A percentile compares a stretch with the other conserved stretches of the same genome.
Evolutionary conservation across 2,888 invertebrate species (phyloP).

Genomic region (Leptinotarsa tumamoca): DNA sequence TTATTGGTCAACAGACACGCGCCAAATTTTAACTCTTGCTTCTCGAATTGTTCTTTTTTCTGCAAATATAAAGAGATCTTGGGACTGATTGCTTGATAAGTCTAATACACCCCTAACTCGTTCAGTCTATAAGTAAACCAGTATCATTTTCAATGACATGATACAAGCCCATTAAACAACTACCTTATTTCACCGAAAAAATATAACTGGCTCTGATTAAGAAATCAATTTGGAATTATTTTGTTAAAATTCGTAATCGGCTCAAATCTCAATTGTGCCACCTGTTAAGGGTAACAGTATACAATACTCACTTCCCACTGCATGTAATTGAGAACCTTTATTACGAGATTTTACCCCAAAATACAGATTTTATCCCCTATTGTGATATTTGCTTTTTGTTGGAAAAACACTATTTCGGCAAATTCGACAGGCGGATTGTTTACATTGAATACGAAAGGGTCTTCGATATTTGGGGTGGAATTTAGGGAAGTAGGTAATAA

Average conservation of each 20-base stretch:
- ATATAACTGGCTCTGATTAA: background rate
- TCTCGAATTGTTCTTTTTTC: too few species aligned
- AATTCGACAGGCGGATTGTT: slow-evolving; percentile 64
- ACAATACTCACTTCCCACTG: slow-evolving; percentile 40
- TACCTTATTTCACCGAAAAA: too few species aligned
- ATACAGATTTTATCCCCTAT: slow-evolving; percentile 57
- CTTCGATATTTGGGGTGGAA: slow-evolving; percentile 51
- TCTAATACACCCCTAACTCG: too few species aligned
- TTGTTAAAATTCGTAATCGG: background rate
- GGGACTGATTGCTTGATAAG: too few species aligned
- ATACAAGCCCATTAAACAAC: too few species aligned
- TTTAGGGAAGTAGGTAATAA: slow-evolving; percentile 51
- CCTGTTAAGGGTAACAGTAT: slow-evolving; percentile 38
- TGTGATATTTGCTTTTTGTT: slow-evolving; percentile 61
- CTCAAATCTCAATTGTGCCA: slow-evolving; percentile 32
- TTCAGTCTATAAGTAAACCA: too few species aligned
- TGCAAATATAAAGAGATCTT: too few species aligned
- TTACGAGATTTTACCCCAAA: slow-evolving; percentile 62
- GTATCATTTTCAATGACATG: too few species aligned
- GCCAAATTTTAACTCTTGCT: too few species aligned
- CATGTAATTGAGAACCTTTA: slow-evolving; percentile 63
- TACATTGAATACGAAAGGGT: slow-evolving; percentile 63
- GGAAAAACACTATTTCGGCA: slow-evolving; percentile 61
- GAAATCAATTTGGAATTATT: background rate
- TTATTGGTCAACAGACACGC: too few species aligned